Percentiles rank a stretch among this genome's conserved stretches.
phyloP scores from a whole-genome alignment of 64 coral and sea anemone genomes.

The Hydrozoanthus tunicans region DNA sequence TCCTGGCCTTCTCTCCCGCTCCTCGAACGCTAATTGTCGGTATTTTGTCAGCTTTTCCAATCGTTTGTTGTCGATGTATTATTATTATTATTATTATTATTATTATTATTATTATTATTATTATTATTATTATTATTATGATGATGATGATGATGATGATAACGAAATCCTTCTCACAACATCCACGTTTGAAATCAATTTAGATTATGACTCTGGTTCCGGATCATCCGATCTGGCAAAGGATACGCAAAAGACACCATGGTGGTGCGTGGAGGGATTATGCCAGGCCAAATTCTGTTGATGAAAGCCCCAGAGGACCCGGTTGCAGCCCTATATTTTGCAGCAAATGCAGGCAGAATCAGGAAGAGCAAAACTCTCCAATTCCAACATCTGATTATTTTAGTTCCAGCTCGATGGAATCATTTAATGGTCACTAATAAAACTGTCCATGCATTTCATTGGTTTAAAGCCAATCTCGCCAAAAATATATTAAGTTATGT shows the following conservation, averaged over 20 bases:
- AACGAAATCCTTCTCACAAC: background rate
- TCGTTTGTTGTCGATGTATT: too few relatives aligned
- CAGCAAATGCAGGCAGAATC: constrained; percentile 65
- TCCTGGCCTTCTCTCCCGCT: too few relatives aligned
- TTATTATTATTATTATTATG: background rate
- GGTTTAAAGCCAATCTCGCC: background rate
- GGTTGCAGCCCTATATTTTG: constrained; percentile 89
- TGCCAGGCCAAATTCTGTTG: constrained; percentile 17
- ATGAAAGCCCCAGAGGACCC: constrained; percentile 83
- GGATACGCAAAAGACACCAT: constrained; percentile 84
- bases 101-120: too few relatives aligned
- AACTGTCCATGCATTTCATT: background rate
- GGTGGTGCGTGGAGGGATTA: constrained; percentile 92
- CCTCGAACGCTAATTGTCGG: too few relatives aligned
- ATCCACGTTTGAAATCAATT: background rate
- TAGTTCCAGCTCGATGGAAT: constrained; percentile 73
- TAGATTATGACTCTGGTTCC: constrained; percentile 96
- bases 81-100: too few relatives aligned
- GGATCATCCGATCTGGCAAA: constrained; percentile 92
- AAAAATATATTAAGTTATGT: background rate
- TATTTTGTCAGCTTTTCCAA: too few relatives aligned
- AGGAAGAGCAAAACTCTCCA: constrained; percentile 59
- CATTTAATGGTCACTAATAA: constrained; percentile 45
- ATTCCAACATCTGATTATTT: constrained; percentile 82
- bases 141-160: background rate